A percentile compares a stretch with the other conserved stretches of the same genome.
These are phyloP conservation scores for Atta texana DNA, from an alignment of 1,140 invertebrate species.

Conservation along the genomic window DNA sequence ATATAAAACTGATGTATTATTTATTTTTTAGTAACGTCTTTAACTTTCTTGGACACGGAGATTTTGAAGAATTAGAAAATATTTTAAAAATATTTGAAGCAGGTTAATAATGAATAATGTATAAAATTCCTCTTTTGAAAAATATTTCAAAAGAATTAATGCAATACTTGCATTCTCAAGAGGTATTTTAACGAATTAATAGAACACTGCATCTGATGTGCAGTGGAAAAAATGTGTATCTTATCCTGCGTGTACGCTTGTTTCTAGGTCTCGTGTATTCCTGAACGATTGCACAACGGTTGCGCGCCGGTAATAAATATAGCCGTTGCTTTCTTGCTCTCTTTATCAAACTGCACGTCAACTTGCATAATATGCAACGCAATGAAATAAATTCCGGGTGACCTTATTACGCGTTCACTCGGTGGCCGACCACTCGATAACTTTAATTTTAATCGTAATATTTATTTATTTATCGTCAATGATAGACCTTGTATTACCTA, in stretches of 20 bases:
- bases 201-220: not conserved
- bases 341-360: conserved; percentile 61
- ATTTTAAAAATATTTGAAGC: not conserved
- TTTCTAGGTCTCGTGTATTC: conserved; percentile 65
- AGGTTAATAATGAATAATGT: not conserved
- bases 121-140: not conserved
- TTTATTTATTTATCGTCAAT: conserved; percentile 34
- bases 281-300: conserved; percentile 56
- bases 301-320: conserved; percentile 56
- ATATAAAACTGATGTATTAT: not conserved
- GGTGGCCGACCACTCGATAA: conserved; percentile 1
- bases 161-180: conserved; percentile 2
- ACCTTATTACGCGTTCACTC: conserved; percentile 48
- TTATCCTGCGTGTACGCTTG: conserved; percentile 9
- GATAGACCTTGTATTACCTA: not conserved
- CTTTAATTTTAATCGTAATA: conserved; percentile 46
- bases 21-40: not conserved
- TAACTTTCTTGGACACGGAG: not conserved
- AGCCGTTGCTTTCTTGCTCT: conserved; percentile 60
- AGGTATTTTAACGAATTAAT: not conserved
- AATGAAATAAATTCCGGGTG: conserved; percentile 61
- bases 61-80: not conserved
- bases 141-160: conserved; percentile 23
- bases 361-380: conserved; percentile 58
- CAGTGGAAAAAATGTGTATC: not conserved